A percentile compares a stretch with the other conserved stretches of the same genome.
Evolutionary conservation across 2,888 invertebrate species (phyloP).

Genomic region (Urechis unicinctus): DNA sequence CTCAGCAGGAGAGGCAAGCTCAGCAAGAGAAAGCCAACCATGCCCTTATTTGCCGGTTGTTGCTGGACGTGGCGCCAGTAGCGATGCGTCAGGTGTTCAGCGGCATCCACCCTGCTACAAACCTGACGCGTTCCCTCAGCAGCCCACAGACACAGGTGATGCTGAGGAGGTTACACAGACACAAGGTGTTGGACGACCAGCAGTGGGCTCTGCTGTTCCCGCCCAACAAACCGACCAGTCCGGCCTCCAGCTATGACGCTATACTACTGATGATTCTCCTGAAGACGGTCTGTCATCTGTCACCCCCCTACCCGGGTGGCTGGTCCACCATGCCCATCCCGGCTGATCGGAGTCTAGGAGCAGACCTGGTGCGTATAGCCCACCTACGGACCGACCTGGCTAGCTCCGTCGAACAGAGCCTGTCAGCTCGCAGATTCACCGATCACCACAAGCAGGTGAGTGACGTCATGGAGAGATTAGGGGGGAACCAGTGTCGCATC

Average conservation of each 20-base stretch:
- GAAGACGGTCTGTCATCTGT: constrained; percentile 36
- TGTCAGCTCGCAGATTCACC: background rate
- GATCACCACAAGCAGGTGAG: background rate
- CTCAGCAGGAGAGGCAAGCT: too few relatives aligned
- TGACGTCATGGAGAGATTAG: too few relatives aligned
- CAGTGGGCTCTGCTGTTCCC: constrained; percentile 22
- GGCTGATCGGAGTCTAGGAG: constrained; percentile 33
- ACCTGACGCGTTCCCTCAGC: constrained; percentile 10
- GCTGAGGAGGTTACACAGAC: constrained; percentile 12
- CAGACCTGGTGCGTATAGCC: constrained; percentile 35
- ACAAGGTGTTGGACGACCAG: constrained; percentile 5
- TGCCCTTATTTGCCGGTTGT: background rate
- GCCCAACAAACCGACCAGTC: constrained; percentile 17
- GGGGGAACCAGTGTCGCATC: background rate
- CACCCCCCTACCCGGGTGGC: constrained; percentile 42
- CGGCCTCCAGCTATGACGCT: constrained; percentile 32
- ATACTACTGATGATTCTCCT: constrained; percentile 30
- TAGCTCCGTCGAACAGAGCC: background rate
- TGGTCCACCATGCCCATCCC: constrained; percentile 33
- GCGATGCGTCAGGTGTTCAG: constrained; percentile 16
- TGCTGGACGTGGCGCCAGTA: background rate
- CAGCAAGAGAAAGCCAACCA: background rate
- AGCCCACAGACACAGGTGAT: constrained; percentile 8
- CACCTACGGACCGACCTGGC: constrained; percentile 15
- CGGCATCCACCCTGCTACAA: constrained; percentile 14